Evolutionary conservation across 2,888 invertebrate genomes (phyloP).

Genomic region (Laspeyria flexula): DNA sequence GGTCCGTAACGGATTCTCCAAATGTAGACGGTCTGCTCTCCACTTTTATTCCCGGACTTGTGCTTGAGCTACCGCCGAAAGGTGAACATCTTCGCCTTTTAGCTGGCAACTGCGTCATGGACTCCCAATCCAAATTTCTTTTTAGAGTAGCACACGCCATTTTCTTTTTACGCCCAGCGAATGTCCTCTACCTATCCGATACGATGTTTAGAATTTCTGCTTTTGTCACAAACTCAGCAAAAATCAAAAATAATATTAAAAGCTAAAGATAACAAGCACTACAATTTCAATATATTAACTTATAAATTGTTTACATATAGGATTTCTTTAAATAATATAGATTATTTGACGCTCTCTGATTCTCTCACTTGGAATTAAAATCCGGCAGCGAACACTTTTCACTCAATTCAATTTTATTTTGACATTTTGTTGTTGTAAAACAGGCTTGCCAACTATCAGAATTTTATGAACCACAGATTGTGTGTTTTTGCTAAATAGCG

Average conservation of each 20-base stretch:
- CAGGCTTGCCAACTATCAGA: conserved; percentile 49
- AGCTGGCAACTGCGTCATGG: conserved; percentile 94
- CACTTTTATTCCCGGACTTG: conserved; percentile 82
- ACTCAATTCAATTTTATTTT: conserved; percentile 70
- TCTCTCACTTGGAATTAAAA: conserved; percentile 71
- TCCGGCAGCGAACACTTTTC: conserved; percentile 64
- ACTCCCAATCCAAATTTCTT: conserved; percentile 97
- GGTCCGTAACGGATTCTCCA: conserved; percentile 91
- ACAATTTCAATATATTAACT: conserved; percentile 58
- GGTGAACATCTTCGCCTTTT: conserved; percentile 97
- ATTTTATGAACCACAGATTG: conserved; percentile 35
- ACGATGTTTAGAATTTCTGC: conserved; percentile 57
- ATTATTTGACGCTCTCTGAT: conserved; percentile 65
- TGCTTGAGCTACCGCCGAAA: conserved; percentile 88
- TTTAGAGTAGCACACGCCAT: conserved; percentile 99
- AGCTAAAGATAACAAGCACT: conserved; percentile 58
- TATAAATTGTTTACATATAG: conserved; percentile 57
- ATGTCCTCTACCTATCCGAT: conserved; percentile 72
- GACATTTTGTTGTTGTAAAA: conserved; percentile 57
- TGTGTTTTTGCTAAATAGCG: not conserved
- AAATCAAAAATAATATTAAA: conserved; percentile 70
- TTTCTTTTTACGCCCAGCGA: conserved; percentile 88
- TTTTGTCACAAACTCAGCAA: conserved; percentile 62
- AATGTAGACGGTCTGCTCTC: conserved; percentile 91
- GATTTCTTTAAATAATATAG: conserved; percentile 72